These are phyloP conservation scores for Drosophila dunni DNA, from an alignment of 1,140 invertebrate genomes.

Conservation along the genomic window DNA sequence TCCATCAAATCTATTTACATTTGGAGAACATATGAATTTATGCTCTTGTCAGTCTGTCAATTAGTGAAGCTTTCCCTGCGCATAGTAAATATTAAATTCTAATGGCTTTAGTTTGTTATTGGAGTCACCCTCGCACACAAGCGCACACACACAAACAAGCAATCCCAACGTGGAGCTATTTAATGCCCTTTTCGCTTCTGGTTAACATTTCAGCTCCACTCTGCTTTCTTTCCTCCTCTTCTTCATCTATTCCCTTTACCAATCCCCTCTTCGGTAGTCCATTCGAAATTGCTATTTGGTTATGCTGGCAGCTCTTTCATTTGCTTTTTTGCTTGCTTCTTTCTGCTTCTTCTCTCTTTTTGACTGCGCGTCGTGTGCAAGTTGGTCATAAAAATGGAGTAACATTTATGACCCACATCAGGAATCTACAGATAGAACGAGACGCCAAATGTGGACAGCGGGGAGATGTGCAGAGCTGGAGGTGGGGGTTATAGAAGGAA, in stretches of 20 bases:
- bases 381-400: constrained; percentile 82
- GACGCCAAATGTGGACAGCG: constrained; percentile 30
- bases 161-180: constrained; percentile 55
- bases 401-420: constrained; percentile 83
- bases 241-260: background rate
- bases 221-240: background rate
- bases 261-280: constrained; percentile 6
- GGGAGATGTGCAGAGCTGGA: no score
- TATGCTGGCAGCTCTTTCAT: constrained; percentile 78
- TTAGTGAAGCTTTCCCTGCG: constrained; percentile 18
- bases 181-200: constrained; percentile 64
- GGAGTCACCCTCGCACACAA: constrained; percentile 48
- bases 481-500: background rate
- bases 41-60: constrained; percentile 32
- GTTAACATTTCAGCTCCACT: constrained; percentile 9
- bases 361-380: constrained; percentile 68
- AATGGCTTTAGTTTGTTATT: constrained; percentile 44
- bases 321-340: constrained; percentile 38
- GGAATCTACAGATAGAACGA: constrained; percentile 44
- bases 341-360: constrained; percentile 34
- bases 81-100: constrained; percentile 9
- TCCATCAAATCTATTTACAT: constrained; percentile 11
- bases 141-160: constrained; percentile 8
- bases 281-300: constrained; percentile 65
- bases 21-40: constrained; percentile 9